Conservation (phyloP, 2,888 invertebrate genomes). For the Meliscaeva auricollis region DNA sequence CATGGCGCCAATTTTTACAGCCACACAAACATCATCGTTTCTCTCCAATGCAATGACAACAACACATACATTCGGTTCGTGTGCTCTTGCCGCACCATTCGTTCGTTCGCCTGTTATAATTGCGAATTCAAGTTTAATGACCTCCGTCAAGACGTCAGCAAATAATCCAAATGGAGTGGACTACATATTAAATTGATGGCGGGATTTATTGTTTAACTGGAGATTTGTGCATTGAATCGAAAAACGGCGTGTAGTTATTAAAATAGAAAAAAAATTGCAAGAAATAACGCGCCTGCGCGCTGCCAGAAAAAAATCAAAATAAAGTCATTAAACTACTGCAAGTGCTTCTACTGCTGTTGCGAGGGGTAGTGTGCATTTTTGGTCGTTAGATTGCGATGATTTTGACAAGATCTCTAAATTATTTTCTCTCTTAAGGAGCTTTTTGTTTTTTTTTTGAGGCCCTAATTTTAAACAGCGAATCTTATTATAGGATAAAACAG, state of each 20-base stretch:
- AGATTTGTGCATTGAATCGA: slow-evolving; percentile 24
- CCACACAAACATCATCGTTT: slow-evolving; percentile 74
- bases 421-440: too few relatives aligned
- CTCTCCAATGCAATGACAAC: slow-evolving; percentile 79
- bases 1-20: slow-evolving; percentile 7
- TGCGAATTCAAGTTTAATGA: slow-evolving; percentile 44
- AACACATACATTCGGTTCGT: slow-evolving; percentile 83
- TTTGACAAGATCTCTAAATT: too few relatives aligned
- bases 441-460: too few relatives aligned
- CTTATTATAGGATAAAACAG: too few relatives aligned
- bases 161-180: slow-evolving; percentile 65
- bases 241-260: background rate
- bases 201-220: slow-evolving; percentile 15
- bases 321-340: slow-evolving; percentile 51
- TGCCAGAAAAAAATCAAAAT: slow-evolving; percentile 3
- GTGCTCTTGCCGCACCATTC: slow-evolving; percentile 81
- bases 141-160: slow-evolving; percentile 47
- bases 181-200: slow-evolving; percentile 70
- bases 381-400: background rate
- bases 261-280: background rate
- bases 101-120: slow-evolving; percentile 73
- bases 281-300: slow-evolving; percentile 1
- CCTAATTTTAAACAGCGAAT: too few relatives aligned
- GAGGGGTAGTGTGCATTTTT: slow-evolving; percentile 62
- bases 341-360: slow-evolving; percentile 68